phyloP scores from a whole-genome alignment of 2,113 vertebrate genomes.

The Cyprinodon tularosa region DNA sequence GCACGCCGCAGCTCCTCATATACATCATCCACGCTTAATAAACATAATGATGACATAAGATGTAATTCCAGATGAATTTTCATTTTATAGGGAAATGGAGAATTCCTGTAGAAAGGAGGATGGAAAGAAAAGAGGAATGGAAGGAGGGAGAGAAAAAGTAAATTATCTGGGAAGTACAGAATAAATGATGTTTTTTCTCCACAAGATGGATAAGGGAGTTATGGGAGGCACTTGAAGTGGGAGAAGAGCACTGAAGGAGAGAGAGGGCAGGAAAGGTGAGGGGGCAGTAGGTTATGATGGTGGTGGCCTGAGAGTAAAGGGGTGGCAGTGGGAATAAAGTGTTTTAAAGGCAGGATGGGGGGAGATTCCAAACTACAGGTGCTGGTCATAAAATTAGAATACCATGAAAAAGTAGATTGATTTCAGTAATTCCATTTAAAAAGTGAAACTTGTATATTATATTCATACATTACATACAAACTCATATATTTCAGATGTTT shows the following conservation, averaged over 20 bases:
- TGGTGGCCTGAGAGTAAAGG: constrained; percentile 66
- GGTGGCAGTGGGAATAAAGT: constrained; percentile 62
- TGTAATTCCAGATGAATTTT: constrained; percentile 99
- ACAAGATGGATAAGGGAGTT: constrained; percentile 98
- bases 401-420: too few species aligned
- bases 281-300: constrained; percentile 65
- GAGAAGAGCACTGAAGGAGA: constrained; percentile 60
- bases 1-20: constrained; percentile 99
- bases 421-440: too few species aligned
- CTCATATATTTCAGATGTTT: too few species aligned
- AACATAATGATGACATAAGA: constrained; percentile 99
- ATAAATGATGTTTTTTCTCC: constrained; percentile 99
- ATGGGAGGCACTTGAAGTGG: constrained; percentile 75
- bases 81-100: constrained; percentile 99
- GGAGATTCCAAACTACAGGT: constrained; percentile 43
- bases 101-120: constrained; percentile 97
- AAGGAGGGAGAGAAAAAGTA: constrained; percentile 90
- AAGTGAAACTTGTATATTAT: too few species aligned
- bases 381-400: too few species aligned
- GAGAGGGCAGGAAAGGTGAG: constrained; percentile 70
- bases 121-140: constrained; percentile 81
- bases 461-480: too few species aligned
- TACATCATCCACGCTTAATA: constrained; percentile 99
- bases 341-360: constrained; percentile 35
- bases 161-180: constrained; percentile 99